These are phyloP conservation scores for Formica exsecta DNA, from an alignment of 1,140 invertebrate genomes.

Conservation along the genomic window DNA sequence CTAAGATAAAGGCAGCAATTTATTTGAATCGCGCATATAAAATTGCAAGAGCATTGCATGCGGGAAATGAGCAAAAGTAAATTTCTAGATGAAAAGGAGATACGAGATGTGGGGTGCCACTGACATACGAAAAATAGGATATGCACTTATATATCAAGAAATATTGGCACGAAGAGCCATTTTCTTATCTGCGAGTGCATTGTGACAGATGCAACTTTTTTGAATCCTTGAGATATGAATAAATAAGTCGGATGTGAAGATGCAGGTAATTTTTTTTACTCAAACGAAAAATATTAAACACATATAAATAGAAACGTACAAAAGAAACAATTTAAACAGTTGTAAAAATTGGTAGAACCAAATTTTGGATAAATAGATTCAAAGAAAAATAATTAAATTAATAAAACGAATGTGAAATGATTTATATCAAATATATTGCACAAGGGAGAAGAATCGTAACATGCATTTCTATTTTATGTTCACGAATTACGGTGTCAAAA, in stretches of 20 bases:
- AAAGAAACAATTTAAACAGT: background rate
- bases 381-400: background rate
- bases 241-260: background rate
- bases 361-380: background rate
- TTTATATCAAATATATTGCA: background rate
- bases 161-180: constrained; percentile 30
- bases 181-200: constrained; percentile 30
- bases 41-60: constrained; percentile 46
- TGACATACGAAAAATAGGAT: constrained; percentile 31
- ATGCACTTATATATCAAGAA: constrained; percentile 20
- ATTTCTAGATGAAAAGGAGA: constrained; percentile 54
- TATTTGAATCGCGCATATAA: constrained; percentile 51
- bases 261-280: background rate
- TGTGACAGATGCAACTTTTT: constrained; percentile 39
- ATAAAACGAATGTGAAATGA: background rate
- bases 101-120: background rate
- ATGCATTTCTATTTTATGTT: background rate
- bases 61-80: constrained; percentile 43
- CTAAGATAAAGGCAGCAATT: constrained; percentile 42
- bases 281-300: background rate
- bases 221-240: constrained; percentile 25
- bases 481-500: background rate
- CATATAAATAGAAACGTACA: background rate
- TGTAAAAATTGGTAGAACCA: background rate
- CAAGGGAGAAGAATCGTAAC: background rate